phyloP scores from a whole-genome alignment of 2,113 vertebrate genomes.

The Oreochromis aureus region DNA sequence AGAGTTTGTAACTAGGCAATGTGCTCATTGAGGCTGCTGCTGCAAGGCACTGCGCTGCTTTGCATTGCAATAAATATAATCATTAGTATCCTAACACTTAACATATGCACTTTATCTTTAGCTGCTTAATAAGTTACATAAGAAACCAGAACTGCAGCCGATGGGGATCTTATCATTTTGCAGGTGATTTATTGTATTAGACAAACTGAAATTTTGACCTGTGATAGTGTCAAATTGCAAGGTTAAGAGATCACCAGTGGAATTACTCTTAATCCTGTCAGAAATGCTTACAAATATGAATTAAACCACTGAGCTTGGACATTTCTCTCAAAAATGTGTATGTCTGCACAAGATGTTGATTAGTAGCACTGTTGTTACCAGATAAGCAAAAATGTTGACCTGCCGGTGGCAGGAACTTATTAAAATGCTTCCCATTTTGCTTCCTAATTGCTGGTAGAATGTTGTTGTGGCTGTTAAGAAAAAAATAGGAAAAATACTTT shows the following conservation, averaged over 20 bases:
- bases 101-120: neutral
- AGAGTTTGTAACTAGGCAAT: neutral
- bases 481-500: constrained; percentile 24
- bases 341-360: neutral
- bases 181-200: neutral
- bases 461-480: neutral
- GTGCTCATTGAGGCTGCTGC: neutral
- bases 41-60: neutral
- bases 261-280: neutral
- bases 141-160: neutral
- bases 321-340: neutral
- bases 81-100: neutral
- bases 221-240: neutral
- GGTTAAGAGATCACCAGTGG: neutral
- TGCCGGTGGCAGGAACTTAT: neutral
- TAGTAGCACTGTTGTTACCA: neutral
- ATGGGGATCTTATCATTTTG: neutral
- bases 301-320: neutral
- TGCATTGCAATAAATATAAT: neutral
- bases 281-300: neutral
- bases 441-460: neutral
- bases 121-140: neutral
- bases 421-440: neutral
- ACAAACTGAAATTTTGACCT: neutral
- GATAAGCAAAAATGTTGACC: neutral